Evolutionary conservation across 2,797 vertebrate genomes (phyloP).

Genomic region (Ptychobarbus kaznakovi): DNA sequence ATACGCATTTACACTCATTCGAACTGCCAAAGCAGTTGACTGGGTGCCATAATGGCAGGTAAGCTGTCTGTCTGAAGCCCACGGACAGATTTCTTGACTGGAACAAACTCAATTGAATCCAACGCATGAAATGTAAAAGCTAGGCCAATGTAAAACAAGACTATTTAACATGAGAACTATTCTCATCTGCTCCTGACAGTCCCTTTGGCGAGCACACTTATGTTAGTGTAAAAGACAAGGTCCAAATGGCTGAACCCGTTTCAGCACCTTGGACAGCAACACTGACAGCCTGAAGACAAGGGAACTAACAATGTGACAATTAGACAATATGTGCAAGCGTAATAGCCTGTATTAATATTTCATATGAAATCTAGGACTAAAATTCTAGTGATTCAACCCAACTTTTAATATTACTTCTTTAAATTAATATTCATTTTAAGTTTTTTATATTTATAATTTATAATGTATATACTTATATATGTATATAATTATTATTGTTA

Average conservation of each 20-base stretch:
- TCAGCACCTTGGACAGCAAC: constrained; percentile 78
- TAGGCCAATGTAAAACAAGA: constrained; percentile 35
- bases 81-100: constrained; percentile 63
- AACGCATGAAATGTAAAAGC: constrained; percentile 6
- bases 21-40: constrained; percentile 51
- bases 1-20: constrained; percentile 41
- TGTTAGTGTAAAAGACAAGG: constrained; percentile 14
- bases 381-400: background rate
- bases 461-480: background rate
- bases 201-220: constrained; percentile 36
- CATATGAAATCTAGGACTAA: background rate
- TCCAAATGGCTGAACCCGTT: constrained; percentile 44
- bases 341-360: background rate
- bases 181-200: constrained; percentile 51
- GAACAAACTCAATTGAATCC: constrained; percentile 25
- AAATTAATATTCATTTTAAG: background rate
- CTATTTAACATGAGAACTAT: constrained; percentile 33
- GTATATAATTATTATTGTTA: background rate
- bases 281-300: constrained; percentile 12
- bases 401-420: background rate
- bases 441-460: background rate
- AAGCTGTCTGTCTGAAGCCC: constrained; percentile 67
- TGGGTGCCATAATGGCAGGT: constrained; percentile 54
- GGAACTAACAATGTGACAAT: constrained; percentile 37
- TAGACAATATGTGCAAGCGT: constrained; percentile 32